Evolutionary conservation across 2,888 invertebrate genomes (phyloP), one percentile per base, ranked within the genome.

Genomic region (Lordiphosa fenestrarum): DNA sequence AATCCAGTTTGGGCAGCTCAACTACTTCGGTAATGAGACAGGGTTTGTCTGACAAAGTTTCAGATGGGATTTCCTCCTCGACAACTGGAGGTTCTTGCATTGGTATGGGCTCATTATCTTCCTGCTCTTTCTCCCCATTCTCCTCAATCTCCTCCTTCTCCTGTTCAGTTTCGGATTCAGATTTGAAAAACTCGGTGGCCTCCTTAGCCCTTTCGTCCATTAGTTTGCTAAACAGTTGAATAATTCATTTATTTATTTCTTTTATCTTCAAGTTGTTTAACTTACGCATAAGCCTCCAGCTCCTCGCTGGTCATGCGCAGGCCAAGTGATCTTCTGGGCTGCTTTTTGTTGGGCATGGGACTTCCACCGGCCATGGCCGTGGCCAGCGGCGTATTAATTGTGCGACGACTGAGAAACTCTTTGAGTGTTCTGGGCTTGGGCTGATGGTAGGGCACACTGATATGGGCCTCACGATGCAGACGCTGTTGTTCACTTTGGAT

Each of bases 401-500:
- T 88, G 6, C 82, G 83, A 1, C 89, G 82, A 12, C 73, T 90
- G 71, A 96, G 91, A 78, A 97, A 96, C 81, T 96, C 97, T 85
- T 94, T 92, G 0, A 97, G 89, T 0, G 94, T 93, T 53, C 94
- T 91, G 37, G 94, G 93, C 83, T 94, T 95, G 1, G 97, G 96
- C 83, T 93, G 92, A 86, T 97, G 97, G 87, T 97, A 97, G 0
- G 97, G 97, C 36, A 98, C 90, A 38, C 93, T 93, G 4, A 96
- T 91, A 58, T 92, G 90, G 13, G 93, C 93, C 87, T 96, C 95
- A 70, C 97, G 91, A 7, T 95, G 87, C 90, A 95, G 91, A 53
- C 96, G 91, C 88, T 97, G 96, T 0, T 95, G 94, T 89, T 96
- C 96, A 87, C 96, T 95, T 84, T 94, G 93, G 65, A 97, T 95